Evolutionary conservation across 2,888 invertebrate species (phyloP), one percentile per base, ranked within the genome.

Genomic region (Cataglyphis rosenhaueri): DNA sequence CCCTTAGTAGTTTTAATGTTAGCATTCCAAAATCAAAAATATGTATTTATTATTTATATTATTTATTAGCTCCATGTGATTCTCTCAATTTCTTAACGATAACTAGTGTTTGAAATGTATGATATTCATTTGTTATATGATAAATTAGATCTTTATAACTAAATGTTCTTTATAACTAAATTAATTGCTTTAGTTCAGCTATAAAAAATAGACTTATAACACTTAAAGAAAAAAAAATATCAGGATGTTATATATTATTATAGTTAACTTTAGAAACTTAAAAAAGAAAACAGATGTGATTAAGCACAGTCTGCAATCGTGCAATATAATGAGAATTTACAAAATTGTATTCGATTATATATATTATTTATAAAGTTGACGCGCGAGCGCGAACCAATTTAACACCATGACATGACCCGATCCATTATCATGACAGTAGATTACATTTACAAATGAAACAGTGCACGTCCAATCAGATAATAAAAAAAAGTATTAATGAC

Each of bases 381-480:
- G 59, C 10, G 44, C 10, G 44, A 71, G 12, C 48, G 12, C 48
- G 41, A 70, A 10, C 5, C 18, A 25, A 48, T 66, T 44, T 64
- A 55, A 59, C 12, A 32, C 2, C 38, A 35, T 61, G 44, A 62
- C 44, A 71, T 41, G 21, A 76, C n/a, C 21, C 29, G 55, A 76
- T 29, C 29, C 35, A 29, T 78, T 38, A 35, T 71, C 10, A 32
- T 41, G 21, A 21, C 29, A 44, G 64, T 68, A 71, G 41, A 88
- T 74, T 86, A 66, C 73, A 85, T 88, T 84, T 85, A 76, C 84
- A 83, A 82, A 85, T 8, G 82, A 82, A 88, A 86, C 90, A 73
- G 68, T 81, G 82, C 86, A 83, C 90, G 90, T 89, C 88, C 86
- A 88, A 73, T 81, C 81, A 88, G 86, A 89, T 89, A 89, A 88